Base-by-base conservation (phyloP, 1,140 invertebrate species). In the Carposina sasakii region DNA sequence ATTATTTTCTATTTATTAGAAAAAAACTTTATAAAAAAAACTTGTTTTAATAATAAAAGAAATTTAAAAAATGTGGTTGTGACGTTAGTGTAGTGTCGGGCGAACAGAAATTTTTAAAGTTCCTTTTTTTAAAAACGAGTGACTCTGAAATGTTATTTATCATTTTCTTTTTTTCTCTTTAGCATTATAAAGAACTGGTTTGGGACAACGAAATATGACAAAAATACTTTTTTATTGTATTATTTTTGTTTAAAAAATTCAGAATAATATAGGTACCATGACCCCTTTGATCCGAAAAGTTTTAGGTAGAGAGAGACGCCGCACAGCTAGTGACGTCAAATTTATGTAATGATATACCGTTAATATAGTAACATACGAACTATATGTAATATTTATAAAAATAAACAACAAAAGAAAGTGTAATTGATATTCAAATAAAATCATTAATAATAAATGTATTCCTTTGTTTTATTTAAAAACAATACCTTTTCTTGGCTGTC, bases 71-170 rank as follows among this genome's bases (percentile, higher is more conserved):
- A 61, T 59, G 74, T 73, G 76, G 76, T 81, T 81, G 76, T 81
- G 76, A 81, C 41, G 62, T 81, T 69, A 58, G 54, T 69, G 63
- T 76, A 74, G 62, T 48, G 54, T 56, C 51, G 57, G 52, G 20
- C 37, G 54, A 66, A 63, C 55, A 64, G 56, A 61, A 31, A 48
- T 9, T 21, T 36, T 42, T 28, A 50, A 63, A 58, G 63, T 70
- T 71, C 67, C 61, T 76, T 71, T 62, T 48, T 57, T 55, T 46
- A 57, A 37, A 54, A 52, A 45, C 26, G 50, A 71, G 76, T 81
- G 75, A 78, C 75, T 68, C 43, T 78, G 63, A 78, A 78, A 76
- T 75, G 67, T 81, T 81, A 74, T 77, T 77, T 68, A 52, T 61
- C 50, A 42, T 55, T 60, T 49, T 33, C 47, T 42, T 60, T 55